Conservation (phyloP, 2,113 vertebrate species). For the Notothenia coriiceps region DNA sequence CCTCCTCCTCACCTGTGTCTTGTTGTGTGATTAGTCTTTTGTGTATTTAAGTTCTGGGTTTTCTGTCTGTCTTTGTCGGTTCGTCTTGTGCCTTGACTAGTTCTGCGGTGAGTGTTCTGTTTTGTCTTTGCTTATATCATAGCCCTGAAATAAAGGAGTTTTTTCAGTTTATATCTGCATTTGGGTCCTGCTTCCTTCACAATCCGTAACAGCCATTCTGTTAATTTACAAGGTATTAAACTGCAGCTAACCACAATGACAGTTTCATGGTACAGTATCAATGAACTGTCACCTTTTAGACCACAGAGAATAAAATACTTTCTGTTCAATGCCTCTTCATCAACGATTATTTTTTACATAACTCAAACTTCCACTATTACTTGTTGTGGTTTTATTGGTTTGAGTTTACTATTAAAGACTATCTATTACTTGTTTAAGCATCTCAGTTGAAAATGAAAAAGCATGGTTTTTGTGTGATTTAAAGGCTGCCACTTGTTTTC, state of each 20-base stretch:
- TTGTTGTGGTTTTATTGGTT: too few species aligned
- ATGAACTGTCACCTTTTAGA: not conserved
- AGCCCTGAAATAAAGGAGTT: too few species aligned
- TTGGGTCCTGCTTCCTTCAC: too few species aligned
- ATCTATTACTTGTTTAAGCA: not conserved
- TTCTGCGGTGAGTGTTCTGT: too few species aligned
- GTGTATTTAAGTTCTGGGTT: too few species aligned
- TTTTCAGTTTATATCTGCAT: too few species aligned
- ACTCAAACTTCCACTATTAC: not conserved
- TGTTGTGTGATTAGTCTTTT: too few species aligned
- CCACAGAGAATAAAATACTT: not conserved
- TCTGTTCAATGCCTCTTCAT: not conserved
- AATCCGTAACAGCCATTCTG: not conserved
- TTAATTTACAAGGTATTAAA: not conserved
- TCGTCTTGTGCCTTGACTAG: too few species aligned
- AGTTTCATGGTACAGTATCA: not conserved
- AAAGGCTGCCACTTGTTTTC: conserved; percentile 8
- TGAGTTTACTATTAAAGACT: not conserved
- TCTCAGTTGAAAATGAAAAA: conserved; percentile 13
- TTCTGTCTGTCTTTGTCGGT: too few species aligned
- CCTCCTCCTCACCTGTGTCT: too few species aligned
- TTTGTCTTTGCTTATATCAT: too few species aligned
- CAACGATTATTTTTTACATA: not conserved
- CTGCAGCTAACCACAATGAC: not conserved
- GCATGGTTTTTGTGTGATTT: not conserved